Base-by-base conservation (phyloP, 2,113 vertebrate genomes). In the Erythrocebus patas region DNA sequence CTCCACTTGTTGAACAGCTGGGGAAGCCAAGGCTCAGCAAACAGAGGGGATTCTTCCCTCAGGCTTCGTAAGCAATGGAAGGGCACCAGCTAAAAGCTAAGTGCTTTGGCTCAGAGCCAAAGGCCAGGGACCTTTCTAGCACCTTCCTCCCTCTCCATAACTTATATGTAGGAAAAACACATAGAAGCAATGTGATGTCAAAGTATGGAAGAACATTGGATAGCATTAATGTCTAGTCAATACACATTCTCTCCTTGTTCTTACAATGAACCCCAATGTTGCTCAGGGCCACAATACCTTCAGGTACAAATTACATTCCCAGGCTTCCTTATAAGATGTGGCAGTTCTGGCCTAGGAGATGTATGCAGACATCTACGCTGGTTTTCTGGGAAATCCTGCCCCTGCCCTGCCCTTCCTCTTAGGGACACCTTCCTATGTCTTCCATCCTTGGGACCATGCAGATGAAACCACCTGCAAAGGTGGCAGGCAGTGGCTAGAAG, bases 121-220 rank as follows among this genome's bases (percentile, higher is more conserved):
- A 80, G 38, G 18, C 59, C 68, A 43, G 5, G 27, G 10, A 52
- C 8, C 22, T 61, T 59, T n/a, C 68, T 6, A 70, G 43, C 35
- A 59, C 16, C 35, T 81, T 59, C 45, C 11, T 16, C 59, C 48
- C 43, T 76, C 30, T 73, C 45, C 27, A 23, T 45, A 18, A 43
- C 14, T 5, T 35, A 12, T 0, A 45, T 1, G 12, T 7, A 30
- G 30, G 18, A 70, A n/a, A 25, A 72, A 14, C 4, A 40, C 13
- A 25, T 0, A 38, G 61, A n/a, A n/a, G 68, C 3, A 35, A 2
- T 0, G 27, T 5, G n/a, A 20, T 1, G 1, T 18, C 4, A 45
- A n/a, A 38, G 40, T 6, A 9, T 1, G 9, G 32, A 82, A 55
- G 45, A 64, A 11, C 0, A 22, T 0, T 32, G 52, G 30, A 5